phyloP scores from a whole-genome alignment of 2,797 vertebrate genomes.

The Manis crassicaudata region DNA sequence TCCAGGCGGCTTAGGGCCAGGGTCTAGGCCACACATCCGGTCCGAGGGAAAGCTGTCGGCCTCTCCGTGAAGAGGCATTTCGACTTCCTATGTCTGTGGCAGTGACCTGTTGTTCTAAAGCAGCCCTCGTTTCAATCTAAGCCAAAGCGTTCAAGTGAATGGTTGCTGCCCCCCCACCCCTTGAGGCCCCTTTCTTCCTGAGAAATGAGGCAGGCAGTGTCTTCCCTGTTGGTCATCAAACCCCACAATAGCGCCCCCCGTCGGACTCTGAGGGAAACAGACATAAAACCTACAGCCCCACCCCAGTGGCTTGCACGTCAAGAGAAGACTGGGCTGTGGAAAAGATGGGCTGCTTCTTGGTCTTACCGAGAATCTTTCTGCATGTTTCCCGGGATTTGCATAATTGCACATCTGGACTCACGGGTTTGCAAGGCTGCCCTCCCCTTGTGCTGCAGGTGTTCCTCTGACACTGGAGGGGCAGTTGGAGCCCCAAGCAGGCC shows the following conservation, averaged over 20 bases:
- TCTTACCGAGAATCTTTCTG: not conserved
- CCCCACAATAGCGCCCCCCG: not conserved
- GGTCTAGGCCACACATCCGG: not conserved
- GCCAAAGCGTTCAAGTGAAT: not conserved
- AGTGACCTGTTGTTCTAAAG: conserved; percentile 46
- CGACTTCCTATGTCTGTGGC: conserved; percentile 58
- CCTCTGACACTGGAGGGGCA: not conserved
- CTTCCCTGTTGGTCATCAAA: not conserved
- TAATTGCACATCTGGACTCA: not conserved
- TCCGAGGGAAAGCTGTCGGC: conserved; percentile 37
- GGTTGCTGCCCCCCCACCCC: not conserved
- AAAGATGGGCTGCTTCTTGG: not conserved
- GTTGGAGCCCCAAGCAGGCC: not conserved
- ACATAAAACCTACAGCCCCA: not conserved
- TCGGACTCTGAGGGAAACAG: not conserved
- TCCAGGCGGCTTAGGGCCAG: not conserved
- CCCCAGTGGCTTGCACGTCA: not conserved
- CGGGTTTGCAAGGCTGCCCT: not conserved
- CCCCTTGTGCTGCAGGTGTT: not conserved
- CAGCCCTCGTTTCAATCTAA: conserved; percentile 39
- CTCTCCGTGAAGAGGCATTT: conserved; percentile 56
- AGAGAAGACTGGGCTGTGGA: not conserved
- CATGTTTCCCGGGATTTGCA: not conserved
- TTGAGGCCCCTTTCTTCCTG: not conserved
- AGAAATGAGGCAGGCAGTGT: not conserved